Conservation (phyloP, 1,140 invertebrate species). For the Aphis gossypii region DNA sequence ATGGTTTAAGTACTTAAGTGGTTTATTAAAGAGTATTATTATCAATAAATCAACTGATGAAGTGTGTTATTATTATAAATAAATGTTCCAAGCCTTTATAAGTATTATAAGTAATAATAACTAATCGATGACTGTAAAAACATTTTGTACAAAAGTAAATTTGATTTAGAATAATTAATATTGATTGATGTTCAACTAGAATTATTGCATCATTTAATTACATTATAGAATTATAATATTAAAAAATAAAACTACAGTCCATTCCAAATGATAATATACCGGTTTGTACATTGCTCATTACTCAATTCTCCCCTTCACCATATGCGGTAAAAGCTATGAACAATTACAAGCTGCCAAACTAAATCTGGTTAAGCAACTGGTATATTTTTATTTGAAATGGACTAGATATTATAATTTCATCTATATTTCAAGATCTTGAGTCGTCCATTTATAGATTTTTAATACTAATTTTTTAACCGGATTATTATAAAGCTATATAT, state of each 20-base stretch:
- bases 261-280: too few species aligned
- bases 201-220: not conserved
- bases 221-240: not conserved
- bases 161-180: not conserved
- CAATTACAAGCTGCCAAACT: too few species aligned
- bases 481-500: not conserved
- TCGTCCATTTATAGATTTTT: not conserved
- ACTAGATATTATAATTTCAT: not conserved
- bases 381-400: too few species aligned
- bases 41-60: not conserved
- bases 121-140: conserved; percentile 29
- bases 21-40: not conserved
- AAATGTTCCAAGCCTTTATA: not conserved
- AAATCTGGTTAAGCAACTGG: too few species aligned
- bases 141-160: conserved; percentile 23
- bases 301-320: too few species aligned
- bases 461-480: not conserved
- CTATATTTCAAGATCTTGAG: not conserved
- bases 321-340: too few species aligned
- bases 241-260: not conserved
- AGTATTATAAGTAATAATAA: conserved; percentile 6
- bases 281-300: too few species aligned
- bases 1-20: not conserved
- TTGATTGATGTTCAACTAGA: not conserved
- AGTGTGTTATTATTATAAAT: not conserved